phyloP scores from a whole-genome alignment of 2,113 vertebrate genomes.

The Diadophis punctatus region DNA sequence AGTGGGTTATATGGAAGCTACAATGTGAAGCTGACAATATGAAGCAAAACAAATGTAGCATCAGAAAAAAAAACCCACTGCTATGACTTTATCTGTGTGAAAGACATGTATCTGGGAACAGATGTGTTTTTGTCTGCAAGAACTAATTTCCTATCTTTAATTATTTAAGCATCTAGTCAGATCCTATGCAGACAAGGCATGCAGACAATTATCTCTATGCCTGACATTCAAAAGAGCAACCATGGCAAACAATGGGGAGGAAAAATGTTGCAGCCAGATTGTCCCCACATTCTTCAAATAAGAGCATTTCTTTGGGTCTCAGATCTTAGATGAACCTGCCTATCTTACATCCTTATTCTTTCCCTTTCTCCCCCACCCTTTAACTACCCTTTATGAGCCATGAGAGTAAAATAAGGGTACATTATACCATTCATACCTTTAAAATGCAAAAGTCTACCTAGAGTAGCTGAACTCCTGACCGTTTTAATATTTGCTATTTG shows the following conservation, averaged over 20 bases:
- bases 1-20: not conserved
- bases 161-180: not conserved
- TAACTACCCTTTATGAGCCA: not conserved
- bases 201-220: not conserved
- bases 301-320: not conserved
- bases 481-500: not conserved
- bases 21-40: not conserved
- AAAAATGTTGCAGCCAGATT: not conserved
- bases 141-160: not conserved
- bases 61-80: not conserved
- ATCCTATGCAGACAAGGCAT: not conserved
- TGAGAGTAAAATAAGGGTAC: not conserved
- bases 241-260: not conserved
- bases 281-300: not conserved
- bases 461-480: not conserved
- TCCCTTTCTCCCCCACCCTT: not conserved
- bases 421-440: not conserved
- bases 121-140: not conserved
- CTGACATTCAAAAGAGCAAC: not conserved
- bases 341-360: not conserved
- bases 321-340: not conserved
- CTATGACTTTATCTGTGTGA: not conserved
- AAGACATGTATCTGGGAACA: not conserved
- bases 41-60: not conserved
- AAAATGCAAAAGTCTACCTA: not conserved